Base-by-base conservation (phyloP, 2,888 invertebrate species). In the Eremobia ochroleuca region DNA sequence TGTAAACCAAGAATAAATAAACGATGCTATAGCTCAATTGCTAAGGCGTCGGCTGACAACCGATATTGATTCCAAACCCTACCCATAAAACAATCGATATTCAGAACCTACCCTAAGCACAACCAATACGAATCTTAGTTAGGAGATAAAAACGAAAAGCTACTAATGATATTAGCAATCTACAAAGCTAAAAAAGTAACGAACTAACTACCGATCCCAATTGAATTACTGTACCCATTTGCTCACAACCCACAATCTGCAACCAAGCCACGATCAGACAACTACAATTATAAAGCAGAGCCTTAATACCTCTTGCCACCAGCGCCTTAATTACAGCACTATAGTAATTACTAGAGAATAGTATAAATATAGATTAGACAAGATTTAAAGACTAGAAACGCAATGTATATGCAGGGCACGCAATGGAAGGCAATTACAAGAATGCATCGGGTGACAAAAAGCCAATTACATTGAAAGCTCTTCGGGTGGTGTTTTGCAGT, bases 401-500 rank as follows among this genome's bases (percentile, higher is more conserved):
- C 78, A 64, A 76, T 83, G 67, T 73, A 62, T 73, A 85, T 73
- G 73, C 85, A n/a, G 11, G 73, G 69, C 85, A 88, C 88, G 88
- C 77, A 82, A 77, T 79, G 72, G 52, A 71, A 71, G 70, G 75
- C 76, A 84, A 89, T 88, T 89, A 88, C 78, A 74, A 49, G 73
- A 80, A 86, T 86, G 88, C 83, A 84, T 31, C 72, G 66, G 49
- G 79, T 83, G 82, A 88, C 82, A 88, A 85, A 89, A 85, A 69
- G 73, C 81, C 81, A 89, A 89, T 88, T 88, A 89, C 70, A 85
- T 74, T 76, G 73, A 88, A 76, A 89, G 89, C 82, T 85, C 70
- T 71, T 46, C 43, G 74, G 58, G 31, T 58, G 25, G 49, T 70
- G 52, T 73, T 70, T 43, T 71, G 64, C 59, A 62, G 67, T 77